Evolutionary conservation across 2,113 vertebrate genomes (phyloP), one percentile per base, ranked within the genome.

Genomic region (Eptesicus fuscus): DNA sequence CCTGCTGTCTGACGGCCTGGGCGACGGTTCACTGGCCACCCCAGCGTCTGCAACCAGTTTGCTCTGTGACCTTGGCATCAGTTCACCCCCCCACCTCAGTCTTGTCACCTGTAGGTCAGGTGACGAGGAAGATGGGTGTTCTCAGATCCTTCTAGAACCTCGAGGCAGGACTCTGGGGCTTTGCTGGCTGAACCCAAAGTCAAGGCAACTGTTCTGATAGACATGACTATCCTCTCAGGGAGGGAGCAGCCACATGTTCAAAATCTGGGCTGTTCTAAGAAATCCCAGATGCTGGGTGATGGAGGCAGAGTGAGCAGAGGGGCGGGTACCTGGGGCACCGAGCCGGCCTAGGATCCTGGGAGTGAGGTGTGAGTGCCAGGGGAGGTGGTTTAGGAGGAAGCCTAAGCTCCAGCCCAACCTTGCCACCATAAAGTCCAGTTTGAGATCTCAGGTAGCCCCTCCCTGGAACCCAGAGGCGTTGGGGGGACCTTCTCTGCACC

Each of bases 1-100:
- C 16, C 49, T 51, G 12, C 18, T 51, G 6, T 13, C 63, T 35
- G 49, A 17, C 77, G 1, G 2, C 49, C 32, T 47, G 63, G 51
- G 63, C 32, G 35, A 7, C 0, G 22, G 63, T 7, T 37, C 0
- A 0, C n/a, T 0, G 59, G 1, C 63, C 32, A 40, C 32, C 17
- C 9, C 12, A 16, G 40, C 1, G 32, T 6, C 13, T 1, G 8
- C 40, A 65, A 23, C 74, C 35, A 25, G 5, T 32, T 37, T 0
- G 44, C 73, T 40, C 30, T 35, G 32, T 28, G 32, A 35, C 56
- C 22, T 77, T n/a, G 25, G 12, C 4, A 0, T 67, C 59, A 10
- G 59, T 47, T 51, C 23, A 4, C n/a, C 11, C 32, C 32, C 59
- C 35, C 25, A 17, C 23, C 56, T 49, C 42, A 37, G 56, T 61